Evolutionary conservation across 1,140 invertebrate species (phyloP), one percentile per base, ranked within the genome.

Genomic region (Brachionus koreanus): DNA sequence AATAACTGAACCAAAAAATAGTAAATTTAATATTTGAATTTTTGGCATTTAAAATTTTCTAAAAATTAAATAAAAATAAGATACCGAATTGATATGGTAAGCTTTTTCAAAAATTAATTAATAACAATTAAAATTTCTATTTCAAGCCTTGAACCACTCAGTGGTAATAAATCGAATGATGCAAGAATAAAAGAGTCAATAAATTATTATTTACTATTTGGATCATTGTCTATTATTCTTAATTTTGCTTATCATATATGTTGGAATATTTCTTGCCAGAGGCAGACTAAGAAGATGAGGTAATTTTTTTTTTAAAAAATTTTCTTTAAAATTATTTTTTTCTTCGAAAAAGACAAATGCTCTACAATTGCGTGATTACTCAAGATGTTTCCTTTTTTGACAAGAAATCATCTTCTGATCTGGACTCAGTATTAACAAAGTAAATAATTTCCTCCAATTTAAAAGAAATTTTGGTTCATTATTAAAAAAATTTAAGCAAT

Each of bases 381-480:
- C 76, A 81, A 61, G 76, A 81, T 6, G 61, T 81, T 35, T 49
- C 49, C 19, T 81, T 61, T 61, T 81, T 81, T 81, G 76, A 81
- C 35, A 42, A 61, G 16, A 25, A 19, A 23, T 35, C 35, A 23
- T 25, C 76, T 33, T 49, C 49, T 63, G 33, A 63, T n/a, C 16
- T 81, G 6, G 25, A 25, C 13, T 63, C 10, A 25, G 25, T 61
- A 23, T 9, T 81, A 43, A 72, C 4, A 1, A 42, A n/a, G 37
- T 65, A 65, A 65, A 33, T 6, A 10, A 7, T 1, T 43, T 46
- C n/a, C 3, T 46, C 5, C 12, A 1, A 46, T 46, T 46, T 46
- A 46, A 46, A 46, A 46, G 12, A 13, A 46, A 46, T 46, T 46
- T 46, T 46, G 4, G 10, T 65, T 65, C n/a, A n/a, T n/a, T n/a